phyloP scores from a whole-genome alignment of 2,888 invertebrate genomes.

The Branchellion lobata region DNA sequence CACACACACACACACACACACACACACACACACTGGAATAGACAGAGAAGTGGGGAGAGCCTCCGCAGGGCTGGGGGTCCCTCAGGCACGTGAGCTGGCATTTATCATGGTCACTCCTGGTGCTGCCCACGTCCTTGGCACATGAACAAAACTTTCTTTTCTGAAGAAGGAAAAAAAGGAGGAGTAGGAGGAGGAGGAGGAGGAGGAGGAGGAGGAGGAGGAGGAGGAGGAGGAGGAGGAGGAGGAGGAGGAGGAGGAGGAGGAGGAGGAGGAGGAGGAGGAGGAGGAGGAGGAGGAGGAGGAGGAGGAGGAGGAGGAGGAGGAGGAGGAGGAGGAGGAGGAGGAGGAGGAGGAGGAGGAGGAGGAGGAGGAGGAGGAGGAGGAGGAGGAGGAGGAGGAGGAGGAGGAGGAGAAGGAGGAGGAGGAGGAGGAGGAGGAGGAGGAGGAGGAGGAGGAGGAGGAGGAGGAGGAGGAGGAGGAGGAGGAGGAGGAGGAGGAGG shows the following conservation, averaged over 20 bases:
- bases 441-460: background rate
- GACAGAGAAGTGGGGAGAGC: no score
- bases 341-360: background rate
- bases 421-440: background rate
- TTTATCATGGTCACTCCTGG: no score
- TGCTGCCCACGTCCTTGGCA: no score
- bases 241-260: conserved; percentile 25
- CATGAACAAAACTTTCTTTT: no score
- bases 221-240: background rate
- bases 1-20: no score
- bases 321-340: background rate
- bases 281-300: background rate
- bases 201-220: background rate
- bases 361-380: background rate
- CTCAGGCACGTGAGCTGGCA: no score
- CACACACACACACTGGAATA: no score
- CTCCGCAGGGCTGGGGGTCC: no score
- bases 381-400: background rate
- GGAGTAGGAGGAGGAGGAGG: no score
- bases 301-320: background rate
- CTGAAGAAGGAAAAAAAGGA: no score
- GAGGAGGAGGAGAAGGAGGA: conserved; percentile 4
- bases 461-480: background rate
- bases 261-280: conserved; percentile 14
- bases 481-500: no score